A percentile compares a stretch with the other conserved stretches of the same genome.
Conservation (phyloP, 2,888 invertebrate species). For the Amiota mariae region DNA sequence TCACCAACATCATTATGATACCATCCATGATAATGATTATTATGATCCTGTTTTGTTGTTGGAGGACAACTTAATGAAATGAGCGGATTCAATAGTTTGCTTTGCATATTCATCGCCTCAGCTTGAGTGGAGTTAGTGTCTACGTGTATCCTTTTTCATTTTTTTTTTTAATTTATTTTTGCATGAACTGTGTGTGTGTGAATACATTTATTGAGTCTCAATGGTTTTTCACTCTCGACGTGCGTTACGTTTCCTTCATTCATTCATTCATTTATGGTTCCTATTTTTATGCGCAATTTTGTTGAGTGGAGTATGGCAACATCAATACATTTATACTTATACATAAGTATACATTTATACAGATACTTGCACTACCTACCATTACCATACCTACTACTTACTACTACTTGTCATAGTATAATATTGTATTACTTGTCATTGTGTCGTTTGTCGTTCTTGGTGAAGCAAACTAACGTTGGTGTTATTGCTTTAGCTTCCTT, state of each 20-base stretch:
- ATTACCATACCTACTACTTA: too few species aligned
- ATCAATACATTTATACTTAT: conserved; percentile 13
- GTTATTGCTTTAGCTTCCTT: conserved; percentile 5
- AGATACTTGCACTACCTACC: conserved; percentile 21
- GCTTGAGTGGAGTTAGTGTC: not conserved
- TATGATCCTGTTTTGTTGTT: conserved; percentile 26
- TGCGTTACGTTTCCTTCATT: not conserved
- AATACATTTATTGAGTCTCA: not conserved
- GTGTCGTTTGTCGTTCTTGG: conserved; percentile 14
- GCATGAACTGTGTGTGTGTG: conserved; percentile 5
- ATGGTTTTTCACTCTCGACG: conserved; percentile 8
- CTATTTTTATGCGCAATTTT: conserved; percentile 27
- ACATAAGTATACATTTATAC: conserved; percentile 19
- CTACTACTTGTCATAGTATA: conserved; percentile 2
- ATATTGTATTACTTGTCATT: conserved; percentile 28
- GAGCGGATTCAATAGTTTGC: conserved; percentile 64
- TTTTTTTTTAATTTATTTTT: not conserved
- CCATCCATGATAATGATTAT: not conserved
- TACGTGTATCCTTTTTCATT: not conserved
- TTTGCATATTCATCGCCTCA: conserved; percentile 35
- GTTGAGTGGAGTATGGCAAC: not conserved
- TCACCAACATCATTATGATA: not conserved
- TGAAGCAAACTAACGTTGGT: not conserved
- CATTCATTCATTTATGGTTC: conserved; percentile 14
- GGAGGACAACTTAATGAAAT: conserved; percentile 63